Evolutionary conservation across 1,140 invertebrate species (phyloP).

Genomic region (Neodiprion fabricii): DNA sequence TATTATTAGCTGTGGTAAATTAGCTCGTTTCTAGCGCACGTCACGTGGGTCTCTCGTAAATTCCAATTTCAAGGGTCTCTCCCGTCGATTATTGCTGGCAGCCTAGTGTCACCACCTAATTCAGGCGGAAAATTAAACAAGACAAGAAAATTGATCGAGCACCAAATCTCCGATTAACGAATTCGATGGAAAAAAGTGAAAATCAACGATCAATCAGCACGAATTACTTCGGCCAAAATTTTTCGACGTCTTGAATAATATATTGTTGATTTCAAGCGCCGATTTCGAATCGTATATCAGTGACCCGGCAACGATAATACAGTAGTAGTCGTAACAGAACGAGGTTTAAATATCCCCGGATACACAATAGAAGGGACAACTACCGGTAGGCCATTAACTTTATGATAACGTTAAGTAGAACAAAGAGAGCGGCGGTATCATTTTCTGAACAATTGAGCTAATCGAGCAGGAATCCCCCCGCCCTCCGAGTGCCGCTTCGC

Average conservation of each 20-base stretch:
- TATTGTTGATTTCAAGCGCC: background rate
- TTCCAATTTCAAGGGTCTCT: too few species aligned
- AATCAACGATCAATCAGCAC: too few species aligned
- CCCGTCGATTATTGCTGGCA: too few species aligned
- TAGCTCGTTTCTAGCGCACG: background rate
- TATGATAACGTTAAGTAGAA: slow-evolving; percentile 40
- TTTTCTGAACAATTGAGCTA: slow-evolving; percentile 51
- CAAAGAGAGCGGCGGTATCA: slow-evolving; percentile 41
- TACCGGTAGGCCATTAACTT: slow-evolving; percentile 20
- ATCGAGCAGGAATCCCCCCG: slow-evolving; percentile 33
- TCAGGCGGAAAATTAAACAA: too few species aligned
- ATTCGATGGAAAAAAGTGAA: too few species aligned
- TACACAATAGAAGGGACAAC: slow-evolving; percentile 1
- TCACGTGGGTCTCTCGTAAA: too few species aligned
- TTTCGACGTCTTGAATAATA: background rate
- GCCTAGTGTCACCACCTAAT: too few species aligned
- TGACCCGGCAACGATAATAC: background rate
- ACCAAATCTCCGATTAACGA: too few species aligned
- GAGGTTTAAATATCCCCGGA: too few species aligned
- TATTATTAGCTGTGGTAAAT: background rate
- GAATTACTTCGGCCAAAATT: background rate
- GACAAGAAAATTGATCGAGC: too few species aligned
- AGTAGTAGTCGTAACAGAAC: background rate
- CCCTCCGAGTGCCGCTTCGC: background rate
- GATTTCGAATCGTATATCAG: background rate